phyloP scores from a whole-genome alignment of 2,113 vertebrate genomes.

The Lipotes vexillifer region DNA sequence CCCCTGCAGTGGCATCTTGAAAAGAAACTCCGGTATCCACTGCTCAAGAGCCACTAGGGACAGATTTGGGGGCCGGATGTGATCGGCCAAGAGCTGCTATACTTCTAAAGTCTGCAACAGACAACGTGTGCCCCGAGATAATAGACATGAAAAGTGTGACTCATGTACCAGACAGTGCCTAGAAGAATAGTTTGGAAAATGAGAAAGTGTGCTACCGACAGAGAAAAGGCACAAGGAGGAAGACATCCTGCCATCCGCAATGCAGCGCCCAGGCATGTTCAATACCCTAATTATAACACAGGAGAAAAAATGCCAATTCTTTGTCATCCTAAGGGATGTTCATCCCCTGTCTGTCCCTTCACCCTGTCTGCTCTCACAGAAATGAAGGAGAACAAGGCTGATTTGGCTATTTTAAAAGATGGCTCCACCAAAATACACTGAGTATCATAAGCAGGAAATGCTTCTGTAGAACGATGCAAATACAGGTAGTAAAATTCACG shows the following conservation, averaged over 20 bases:
- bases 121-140: background rate
- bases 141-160: background rate
- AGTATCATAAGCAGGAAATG: background rate
- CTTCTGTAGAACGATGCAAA: background rate
- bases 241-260: background rate
- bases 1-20: background rate
- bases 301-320: background rate
- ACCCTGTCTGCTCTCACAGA: background rate
- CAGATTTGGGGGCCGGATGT: background rate
- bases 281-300: background rate
- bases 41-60: background rate
- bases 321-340: background rate
- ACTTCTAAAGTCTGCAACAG: background rate
- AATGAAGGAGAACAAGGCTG: background rate
- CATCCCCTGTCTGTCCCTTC: background rate
- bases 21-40: background rate
- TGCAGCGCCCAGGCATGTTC: background rate
- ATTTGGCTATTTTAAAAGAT: background rate
- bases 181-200: background rate
- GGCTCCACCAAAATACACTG: background rate
- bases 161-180: background rate
- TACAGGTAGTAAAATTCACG: background rate
- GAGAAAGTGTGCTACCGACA: background rate
- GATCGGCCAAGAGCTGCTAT: background rate
- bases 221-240: background rate